A percentile compares a stretch with the other conserved stretches of the same genome.
phyloP scores from a whole-genome alignment of 1,140 invertebrate genomes.

The Bradysia coprophila region DNA sequence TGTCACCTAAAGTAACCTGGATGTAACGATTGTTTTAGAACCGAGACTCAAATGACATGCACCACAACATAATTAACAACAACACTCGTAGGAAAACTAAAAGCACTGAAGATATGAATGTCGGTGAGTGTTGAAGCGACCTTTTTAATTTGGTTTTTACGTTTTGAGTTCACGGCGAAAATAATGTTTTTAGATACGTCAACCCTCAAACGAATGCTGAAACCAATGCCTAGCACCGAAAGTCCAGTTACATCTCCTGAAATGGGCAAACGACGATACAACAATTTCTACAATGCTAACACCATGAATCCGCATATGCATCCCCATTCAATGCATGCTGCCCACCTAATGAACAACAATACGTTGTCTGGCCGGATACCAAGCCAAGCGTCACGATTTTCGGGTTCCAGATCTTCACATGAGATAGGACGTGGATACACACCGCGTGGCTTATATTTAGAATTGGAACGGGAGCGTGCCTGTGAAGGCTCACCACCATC shows the following conservation, averaged over 20 bases:
- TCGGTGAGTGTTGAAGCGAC: constrained; percentile 27
- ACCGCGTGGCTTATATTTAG: constrained; percentile 53
- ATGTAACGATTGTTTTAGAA: not conserved
- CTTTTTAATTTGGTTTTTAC: too few species aligned
- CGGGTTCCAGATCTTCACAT: constrained; percentile 30
- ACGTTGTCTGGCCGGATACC: constrained; percentile 17
- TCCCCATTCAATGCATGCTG: constrained; percentile 24
- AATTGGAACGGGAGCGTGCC: constrained; percentile 53
- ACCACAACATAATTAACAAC: constrained; percentile 51
- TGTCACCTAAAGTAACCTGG: too few species aligned
- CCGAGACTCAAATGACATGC: constrained; percentile 19
- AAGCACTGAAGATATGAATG: constrained; percentile 75
- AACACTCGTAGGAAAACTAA: constrained; percentile 62
- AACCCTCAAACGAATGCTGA: constrained; percentile 82
- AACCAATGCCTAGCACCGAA: constrained; percentile 73
- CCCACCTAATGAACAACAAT: constrained; percentile 25
- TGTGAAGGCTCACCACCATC: constrained; percentile 70
- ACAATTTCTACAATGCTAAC: constrained; percentile 26
- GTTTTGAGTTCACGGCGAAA: not conserved
- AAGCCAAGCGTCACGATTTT: constrained; percentile 17
- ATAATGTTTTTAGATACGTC: constrained; percentile 53
- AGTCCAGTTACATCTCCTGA: constrained; percentile 76
- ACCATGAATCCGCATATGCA: constrained; percentile 27
- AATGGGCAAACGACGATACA: constrained; percentile 56
- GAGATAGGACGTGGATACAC: constrained; percentile 30